Evolutionary conservation across 2,113 vertebrate genomes (phyloP).

Genomic region (Asarcornis scutulata): DNA sequence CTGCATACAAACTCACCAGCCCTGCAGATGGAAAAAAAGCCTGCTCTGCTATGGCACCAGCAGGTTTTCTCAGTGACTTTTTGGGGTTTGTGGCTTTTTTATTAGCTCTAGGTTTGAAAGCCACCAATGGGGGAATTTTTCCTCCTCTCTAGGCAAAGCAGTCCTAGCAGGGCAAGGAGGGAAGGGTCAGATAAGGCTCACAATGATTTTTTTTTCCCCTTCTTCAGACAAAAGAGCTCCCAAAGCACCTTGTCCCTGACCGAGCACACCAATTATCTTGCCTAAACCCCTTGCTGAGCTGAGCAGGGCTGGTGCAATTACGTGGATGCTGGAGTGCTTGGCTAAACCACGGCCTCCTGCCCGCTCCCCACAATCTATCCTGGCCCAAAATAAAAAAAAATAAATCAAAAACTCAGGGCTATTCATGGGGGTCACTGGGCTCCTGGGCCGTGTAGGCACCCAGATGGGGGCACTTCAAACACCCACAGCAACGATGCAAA

Average conservation of each 20-base stretch:
- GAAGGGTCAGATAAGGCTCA: background rate
- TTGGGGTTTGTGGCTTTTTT: background rate
- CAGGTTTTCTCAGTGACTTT: background rate
- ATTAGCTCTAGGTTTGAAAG: background rate
- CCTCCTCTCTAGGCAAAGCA: background rate
- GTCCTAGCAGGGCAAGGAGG: background rate
- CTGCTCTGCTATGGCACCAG: background rate
- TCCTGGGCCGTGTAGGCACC: too few species aligned
- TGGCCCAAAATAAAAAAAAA: too few species aligned
- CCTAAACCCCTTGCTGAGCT: background rate
- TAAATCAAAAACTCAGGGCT: too few species aligned
- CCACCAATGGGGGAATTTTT: background rate
- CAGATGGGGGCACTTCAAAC: too few species aligned
- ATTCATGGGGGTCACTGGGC: too few species aligned
- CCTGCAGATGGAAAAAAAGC: background rate
- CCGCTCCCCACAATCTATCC: background rate
- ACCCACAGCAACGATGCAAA: too few species aligned
- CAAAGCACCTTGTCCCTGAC: background rate
- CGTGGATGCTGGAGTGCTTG: background rate
- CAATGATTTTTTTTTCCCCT: background rate
- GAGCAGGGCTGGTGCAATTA: background rate
- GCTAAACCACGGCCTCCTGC: background rate
- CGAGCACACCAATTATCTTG: background rate
- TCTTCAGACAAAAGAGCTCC: background rate
- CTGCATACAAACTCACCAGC: background rate